phyloP scores from a whole-genome alignment of 2,888 invertebrate genomes.

The Eilema griseolum region DNA sequence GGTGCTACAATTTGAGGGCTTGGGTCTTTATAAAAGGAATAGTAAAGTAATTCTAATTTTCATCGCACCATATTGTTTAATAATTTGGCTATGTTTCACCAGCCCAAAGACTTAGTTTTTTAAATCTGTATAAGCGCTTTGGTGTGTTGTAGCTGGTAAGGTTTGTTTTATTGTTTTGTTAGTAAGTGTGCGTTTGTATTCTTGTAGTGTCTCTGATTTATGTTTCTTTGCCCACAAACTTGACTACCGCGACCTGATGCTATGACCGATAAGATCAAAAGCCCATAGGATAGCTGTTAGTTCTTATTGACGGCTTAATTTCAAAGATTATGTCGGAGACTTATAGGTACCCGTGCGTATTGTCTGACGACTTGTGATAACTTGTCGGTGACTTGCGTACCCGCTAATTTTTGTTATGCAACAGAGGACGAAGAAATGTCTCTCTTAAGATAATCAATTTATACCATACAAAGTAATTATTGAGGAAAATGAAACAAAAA shows the following conservation, averaged over 20 bases:
- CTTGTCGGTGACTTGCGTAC: too few relatives aligned
- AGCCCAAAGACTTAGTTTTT: conserved; percentile 56
- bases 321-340: neutral
- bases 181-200: conserved; percentile 33
- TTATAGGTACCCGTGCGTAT: too few relatives aligned
- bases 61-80: conserved; percentile 26
- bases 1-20: conserved; percentile 60
- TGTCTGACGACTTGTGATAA: too few relatives aligned
- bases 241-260: neutral
- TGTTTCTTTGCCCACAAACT: neutral
- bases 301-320: neutral
- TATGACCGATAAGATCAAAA: neutral
- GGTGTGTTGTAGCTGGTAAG: conserved; percentile 37
- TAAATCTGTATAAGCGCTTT: conserved; percentile 38
- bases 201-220: conserved; percentile 17
- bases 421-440: too few relatives aligned
- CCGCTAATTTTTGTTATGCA: too few relatives aligned
- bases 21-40: conserved; percentile 26
- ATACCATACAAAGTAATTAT: too few relatives aligned
- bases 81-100: conserved; percentile 47
- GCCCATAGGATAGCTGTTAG: neutral
- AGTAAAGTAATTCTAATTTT: conserved; percentile 37
- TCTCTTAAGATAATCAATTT: too few relatives aligned
- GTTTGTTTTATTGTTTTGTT: conserved; percentile 36
- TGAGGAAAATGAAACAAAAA: too few relatives aligned